Base-by-base conservation (phyloP, 2,888 invertebrate genomes). In the Drosophila lutescens region DNA sequence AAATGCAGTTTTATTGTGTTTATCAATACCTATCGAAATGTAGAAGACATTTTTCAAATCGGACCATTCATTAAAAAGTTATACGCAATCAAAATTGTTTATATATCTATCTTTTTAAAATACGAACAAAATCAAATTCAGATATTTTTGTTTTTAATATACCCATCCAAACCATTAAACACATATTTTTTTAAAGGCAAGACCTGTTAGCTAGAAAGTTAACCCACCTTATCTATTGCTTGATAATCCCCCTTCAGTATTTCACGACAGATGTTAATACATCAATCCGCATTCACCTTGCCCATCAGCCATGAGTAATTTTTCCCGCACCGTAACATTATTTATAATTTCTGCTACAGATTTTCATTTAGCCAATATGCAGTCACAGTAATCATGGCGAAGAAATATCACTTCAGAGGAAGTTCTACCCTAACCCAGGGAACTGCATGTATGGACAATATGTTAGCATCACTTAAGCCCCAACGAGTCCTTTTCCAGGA, bases 381-480 rank as follows among this genome's bases (percentile, higher is more conserved):
- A 65, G 63, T 26, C 63, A 46, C 12, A 20, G 61, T 60, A 63
- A 71, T 71, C 74, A 65, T 47, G 30, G 65, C 30, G 38, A 71
- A 65, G 63, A 63, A 71, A 55, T 30, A 71, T 70, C 43, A 69
- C 54, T 46, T 53, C 72, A 36, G 43, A 50, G 54, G 40, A 55
- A 53, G 44, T 54, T 47, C 73, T 56, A 40, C 36, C 65, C 36
- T 38, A 63, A 17, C 40, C 26, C 36, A 9, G 23, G 34, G 20
- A 13, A 13, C 13, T 20, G 26, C 15, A 30, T 13, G 44, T 46
- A 55, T 26, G 30, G 15, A 26, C 80, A 63, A 81, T 84, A 87
- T 84, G 85, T 70, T 81, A 54, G 56, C 67, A 67, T 59, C 79
- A 79, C 85, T 86, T 77, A 75, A 77, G 60, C 65, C 77, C 81